Conservation (phyloP, 2,113 vertebrate genomes). For the Bubalus kerabau region DNA sequence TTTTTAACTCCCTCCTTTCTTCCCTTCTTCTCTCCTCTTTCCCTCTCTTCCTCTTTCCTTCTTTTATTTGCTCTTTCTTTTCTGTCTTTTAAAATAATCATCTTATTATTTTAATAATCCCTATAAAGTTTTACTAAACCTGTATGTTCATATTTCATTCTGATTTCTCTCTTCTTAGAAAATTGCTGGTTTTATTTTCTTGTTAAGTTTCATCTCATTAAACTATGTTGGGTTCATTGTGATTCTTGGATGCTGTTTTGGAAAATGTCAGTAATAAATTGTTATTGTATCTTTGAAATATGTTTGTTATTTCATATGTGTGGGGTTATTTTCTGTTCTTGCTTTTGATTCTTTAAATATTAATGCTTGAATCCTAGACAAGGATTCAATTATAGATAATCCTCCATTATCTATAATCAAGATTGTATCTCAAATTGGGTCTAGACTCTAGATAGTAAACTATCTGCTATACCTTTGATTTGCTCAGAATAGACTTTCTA, state of each 20-base stretch:
- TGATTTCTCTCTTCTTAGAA: background rate
- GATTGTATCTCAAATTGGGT: background rate
- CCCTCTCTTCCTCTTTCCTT: background rate
- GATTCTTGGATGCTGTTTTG: background rate
- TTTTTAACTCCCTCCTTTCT: background rate
- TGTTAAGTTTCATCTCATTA: background rate
- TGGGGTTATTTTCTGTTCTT: background rate
- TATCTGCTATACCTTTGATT: background rate
- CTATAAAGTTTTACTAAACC: background rate
- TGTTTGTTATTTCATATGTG: background rate
- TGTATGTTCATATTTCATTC: background rate
- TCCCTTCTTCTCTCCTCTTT: background rate
- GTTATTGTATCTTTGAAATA: background rate
- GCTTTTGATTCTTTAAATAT: background rate
- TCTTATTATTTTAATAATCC: background rate
- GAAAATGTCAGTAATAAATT: background rate
- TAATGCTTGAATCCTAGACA: background rate
- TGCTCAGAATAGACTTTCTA: background rate
- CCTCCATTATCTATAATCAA: background rate
- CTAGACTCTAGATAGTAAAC: background rate
- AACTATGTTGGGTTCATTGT: background rate
- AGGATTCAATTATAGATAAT: background rate
- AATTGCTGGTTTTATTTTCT: background rate
- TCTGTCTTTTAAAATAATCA: background rate
- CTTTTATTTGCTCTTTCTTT: background rate